A percentile compares a stretch with the other conserved stretches of the same genome.
These are phyloP conservation scores for Limonius californicus DNA, from an alignment of 1,140 invertebrate species.

Conservation along the genomic window DNA sequence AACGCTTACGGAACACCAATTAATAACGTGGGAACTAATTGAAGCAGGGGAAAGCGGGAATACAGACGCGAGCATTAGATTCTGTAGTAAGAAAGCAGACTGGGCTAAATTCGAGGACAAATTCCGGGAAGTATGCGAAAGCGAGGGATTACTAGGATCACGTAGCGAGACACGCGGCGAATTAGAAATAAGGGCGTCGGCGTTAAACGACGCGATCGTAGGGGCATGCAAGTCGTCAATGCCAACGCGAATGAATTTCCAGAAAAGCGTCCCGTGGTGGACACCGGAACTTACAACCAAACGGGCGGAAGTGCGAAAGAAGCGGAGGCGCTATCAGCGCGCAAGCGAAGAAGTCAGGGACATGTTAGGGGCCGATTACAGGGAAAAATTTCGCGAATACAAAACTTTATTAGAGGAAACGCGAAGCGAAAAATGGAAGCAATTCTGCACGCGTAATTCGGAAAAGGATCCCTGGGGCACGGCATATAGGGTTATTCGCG, in stretches of 20 bases:
- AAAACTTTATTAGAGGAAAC: not conserved
- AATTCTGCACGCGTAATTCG: slow-evolving; percentile 1
- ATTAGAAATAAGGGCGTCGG: not conserved
- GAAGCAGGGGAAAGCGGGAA: not conserved
- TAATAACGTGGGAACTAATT: not conserved
- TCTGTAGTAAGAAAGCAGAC: slow-evolving; percentile 7
- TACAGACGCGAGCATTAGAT: no score
- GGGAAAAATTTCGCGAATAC: not conserved
- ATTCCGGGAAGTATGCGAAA: not conserved
- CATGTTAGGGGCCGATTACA: not conserved
- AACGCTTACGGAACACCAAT: not conserved
- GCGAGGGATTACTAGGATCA: no score
- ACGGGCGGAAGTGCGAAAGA: not conserved
- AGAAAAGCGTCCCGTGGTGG: slow-evolving; percentile 17
- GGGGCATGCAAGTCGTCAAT: slow-evolving; percentile 14
- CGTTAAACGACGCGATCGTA: not conserved
- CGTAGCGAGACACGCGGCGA: no score
- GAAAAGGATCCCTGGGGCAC: slow-evolving; percentile 9
- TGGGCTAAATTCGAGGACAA: not conserved
- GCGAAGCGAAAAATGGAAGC: not conserved
- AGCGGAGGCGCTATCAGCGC: not conserved
- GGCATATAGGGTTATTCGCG: not conserved
- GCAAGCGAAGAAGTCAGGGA: not conserved
- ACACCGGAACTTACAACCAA: not conserved
- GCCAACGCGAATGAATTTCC: not conserved